Conservation (phyloP, 2,888 invertebrate species). For the Drosophila colorata region DNA sequence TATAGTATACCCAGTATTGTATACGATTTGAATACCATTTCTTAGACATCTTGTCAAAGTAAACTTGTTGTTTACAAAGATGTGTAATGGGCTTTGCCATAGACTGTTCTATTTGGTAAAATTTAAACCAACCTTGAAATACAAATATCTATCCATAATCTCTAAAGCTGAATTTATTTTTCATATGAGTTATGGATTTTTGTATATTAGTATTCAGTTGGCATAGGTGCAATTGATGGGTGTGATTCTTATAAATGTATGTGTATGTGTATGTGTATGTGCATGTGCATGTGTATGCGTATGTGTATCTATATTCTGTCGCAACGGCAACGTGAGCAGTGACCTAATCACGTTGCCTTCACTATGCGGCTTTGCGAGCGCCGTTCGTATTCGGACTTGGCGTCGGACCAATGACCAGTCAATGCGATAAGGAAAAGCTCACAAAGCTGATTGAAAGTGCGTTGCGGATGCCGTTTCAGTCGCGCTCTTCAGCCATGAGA, state of each 20-base stretch:
- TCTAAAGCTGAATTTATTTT: neutral
- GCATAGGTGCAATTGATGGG: conserved; percentile 19
- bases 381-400: conserved; percentile 5
- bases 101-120: too few relatives aligned
- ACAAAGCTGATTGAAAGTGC: conserved; percentile 51
- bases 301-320: neutral
- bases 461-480: conserved; percentile 52
- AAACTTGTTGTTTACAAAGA: too few relatives aligned
- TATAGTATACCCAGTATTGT: too few relatives aligned
- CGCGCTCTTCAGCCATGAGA: conserved; percentile 56
- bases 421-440: conserved; percentile 54
- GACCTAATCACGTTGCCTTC: conserved; percentile 56
- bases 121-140: too few relatives aligned
- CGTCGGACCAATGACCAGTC: conserved; percentile 43
- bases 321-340: conserved; percentile 53
- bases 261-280: neutral
- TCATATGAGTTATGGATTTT: neutral
- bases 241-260: neutral
- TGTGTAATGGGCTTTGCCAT: too few relatives aligned
- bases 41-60: too few relatives aligned
- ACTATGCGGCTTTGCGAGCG: conserved; percentile 26
- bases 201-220: conserved; percentile 26
- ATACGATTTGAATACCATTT: too few relatives aligned
- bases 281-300: too few relatives aligned
- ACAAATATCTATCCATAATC: neutral